phyloP scores from a whole-genome alignment of 23 tunicate genomes.

The Halocynthia roretzi region DNA sequence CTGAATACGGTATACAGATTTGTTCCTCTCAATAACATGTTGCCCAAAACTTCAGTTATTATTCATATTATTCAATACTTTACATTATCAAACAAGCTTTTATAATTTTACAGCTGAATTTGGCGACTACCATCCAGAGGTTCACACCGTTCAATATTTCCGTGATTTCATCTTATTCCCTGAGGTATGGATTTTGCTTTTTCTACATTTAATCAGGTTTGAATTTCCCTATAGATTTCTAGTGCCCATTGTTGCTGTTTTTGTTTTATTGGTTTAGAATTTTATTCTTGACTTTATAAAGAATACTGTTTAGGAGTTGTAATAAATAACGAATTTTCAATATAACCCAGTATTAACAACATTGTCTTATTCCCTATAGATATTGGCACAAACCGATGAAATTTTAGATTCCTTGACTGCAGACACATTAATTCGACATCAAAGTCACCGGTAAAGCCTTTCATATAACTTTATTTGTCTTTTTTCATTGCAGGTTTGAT shows the following conservation, averaged over 20 bases:
- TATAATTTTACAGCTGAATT: conserved; percentile 70
- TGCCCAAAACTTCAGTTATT: too few species aligned
- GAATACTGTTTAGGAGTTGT: too few species aligned
- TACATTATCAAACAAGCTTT: not conserved
- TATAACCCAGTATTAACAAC: not conserved
- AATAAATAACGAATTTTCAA: too few species aligned
- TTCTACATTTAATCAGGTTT: too few species aligned
- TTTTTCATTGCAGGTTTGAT: too few species aligned
- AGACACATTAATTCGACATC: conserved; percentile 58
- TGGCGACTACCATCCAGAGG: conserved; percentile 67
- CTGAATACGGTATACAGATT: too few species aligned
- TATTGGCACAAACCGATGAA: conserved; percentile 53
- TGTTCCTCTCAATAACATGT: too few species aligned
- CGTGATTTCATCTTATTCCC: conserved; percentile 79
- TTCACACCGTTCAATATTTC: conserved; percentile 57
- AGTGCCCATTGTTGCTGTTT: too few species aligned
- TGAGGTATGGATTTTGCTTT: conserved; percentile 32
- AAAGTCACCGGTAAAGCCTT: conserved; percentile 54
- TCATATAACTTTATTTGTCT: not conserved
- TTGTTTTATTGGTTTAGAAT: too few species aligned
- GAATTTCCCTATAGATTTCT: too few species aligned
- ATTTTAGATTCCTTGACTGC: conserved; percentile 34
- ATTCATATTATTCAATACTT: too few species aligned
- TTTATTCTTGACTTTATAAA: too few species aligned
- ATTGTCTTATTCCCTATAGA: conserved; percentile 2